Conservation (phyloP, 2,797 vertebrate genomes). For the Lateolabrax maculatus region DNA sequence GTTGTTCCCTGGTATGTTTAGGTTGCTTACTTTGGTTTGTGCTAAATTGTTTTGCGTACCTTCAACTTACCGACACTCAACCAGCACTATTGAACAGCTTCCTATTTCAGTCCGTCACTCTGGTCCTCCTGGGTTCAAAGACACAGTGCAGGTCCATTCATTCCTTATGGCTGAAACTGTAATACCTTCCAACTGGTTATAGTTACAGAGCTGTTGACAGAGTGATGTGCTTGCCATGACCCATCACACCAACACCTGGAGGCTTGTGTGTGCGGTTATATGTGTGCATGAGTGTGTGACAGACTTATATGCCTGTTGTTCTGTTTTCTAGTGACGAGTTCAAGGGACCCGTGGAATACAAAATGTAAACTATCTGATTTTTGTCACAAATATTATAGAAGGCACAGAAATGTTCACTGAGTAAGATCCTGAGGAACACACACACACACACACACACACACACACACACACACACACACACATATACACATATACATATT, state of each 20-base stretch:
- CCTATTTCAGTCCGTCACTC: slow-evolving; percentile 38
- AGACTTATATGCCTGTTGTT: background rate
- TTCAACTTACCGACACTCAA: background rate
- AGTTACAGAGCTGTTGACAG: slow-evolving; percentile 65
- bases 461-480: background rate
- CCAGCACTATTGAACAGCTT: slow-evolving; percentile 34
- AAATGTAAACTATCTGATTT: slow-evolving; percentile 37
- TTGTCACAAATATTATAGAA: slow-evolving; percentile 21
- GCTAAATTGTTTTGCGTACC: background rate
- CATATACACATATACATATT: slow-evolving; percentile 5
- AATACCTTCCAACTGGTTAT: slow-evolving; percentile 59
- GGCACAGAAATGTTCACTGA: background rate
- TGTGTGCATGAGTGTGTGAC: background rate
- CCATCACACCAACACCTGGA: slow-evolving; percentile 31
- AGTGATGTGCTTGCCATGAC: slow-evolving; percentile 19
- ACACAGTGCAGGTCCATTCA: slow-evolving; percentile 36
- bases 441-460: background rate
- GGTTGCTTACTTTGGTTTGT: too few species aligned
- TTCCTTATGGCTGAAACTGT: slow-evolving; percentile 43
- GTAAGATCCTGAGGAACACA: background rate
- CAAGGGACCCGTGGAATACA: background rate
- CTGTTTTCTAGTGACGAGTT: slow-evolving; percentile 10
- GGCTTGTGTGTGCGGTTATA: slow-evolving; percentile 6
- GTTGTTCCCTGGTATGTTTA: too few species aligned
- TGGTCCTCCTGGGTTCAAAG: slow-evolving; percentile 53